Conservation (phyloP, 2,113 vertebrate species). For the Macroglossus sobrinus region DNA sequence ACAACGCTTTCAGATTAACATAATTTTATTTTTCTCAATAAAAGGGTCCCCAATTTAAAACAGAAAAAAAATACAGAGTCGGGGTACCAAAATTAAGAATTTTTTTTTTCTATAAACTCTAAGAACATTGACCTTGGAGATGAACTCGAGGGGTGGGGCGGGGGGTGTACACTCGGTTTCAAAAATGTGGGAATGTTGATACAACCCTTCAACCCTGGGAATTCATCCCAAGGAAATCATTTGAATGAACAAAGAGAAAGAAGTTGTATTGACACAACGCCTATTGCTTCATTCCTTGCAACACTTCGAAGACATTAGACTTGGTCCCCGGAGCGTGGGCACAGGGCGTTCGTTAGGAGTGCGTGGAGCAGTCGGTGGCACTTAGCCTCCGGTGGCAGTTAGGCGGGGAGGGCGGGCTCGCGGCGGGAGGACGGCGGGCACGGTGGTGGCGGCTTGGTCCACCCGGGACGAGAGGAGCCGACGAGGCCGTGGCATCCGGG, state of each 20-base stretch:
- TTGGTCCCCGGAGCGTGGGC: background rate
- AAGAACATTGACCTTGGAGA: background rate
- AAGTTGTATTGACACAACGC: background rate
- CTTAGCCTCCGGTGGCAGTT: background rate
- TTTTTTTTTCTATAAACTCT: background rate
- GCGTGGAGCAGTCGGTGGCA: background rate
- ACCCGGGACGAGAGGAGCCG: background rate
- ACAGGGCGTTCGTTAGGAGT: too few relatives aligned
- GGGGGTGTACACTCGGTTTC: fast-evolving
- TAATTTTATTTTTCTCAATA: background rate
- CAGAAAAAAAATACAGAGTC: too few relatives aligned
- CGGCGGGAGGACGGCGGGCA: background rate
- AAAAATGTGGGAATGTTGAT: fast-evolving
- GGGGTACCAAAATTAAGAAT: background rate
- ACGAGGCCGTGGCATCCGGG: background rate
- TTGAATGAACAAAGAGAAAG: background rate
- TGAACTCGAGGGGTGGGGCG: background rate
- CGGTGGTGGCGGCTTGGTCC: background rate
- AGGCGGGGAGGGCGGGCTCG: background rate
- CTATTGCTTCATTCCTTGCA: background rate
- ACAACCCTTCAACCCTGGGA: background rate
- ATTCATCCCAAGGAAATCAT: background rate
- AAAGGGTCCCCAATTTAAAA: background rate
- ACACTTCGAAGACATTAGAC: background rate
- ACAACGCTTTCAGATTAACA: background rate